A percentile compares a stretch with the other conserved stretches of the same genome.
Conservation (phyloP, 1,140 invertebrate species). For the Chrysomallon squamiferum region DNA sequence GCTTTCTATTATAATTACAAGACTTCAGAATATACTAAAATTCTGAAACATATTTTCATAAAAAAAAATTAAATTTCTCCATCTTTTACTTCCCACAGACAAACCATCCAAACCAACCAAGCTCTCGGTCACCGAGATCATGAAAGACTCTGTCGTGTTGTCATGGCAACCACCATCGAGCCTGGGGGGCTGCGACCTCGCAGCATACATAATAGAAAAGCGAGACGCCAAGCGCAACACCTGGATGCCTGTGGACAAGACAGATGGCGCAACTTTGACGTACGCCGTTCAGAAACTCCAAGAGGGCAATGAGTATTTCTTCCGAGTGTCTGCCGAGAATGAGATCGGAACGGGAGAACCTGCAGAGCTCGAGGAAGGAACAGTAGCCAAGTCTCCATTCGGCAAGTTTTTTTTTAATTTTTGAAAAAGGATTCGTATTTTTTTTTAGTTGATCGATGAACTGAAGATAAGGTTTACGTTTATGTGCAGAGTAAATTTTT, state of each 20-base stretch:
- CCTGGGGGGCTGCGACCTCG: slow-evolving; percentile 80
- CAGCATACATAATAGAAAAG: slow-evolving; percentile 88
- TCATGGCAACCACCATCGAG: slow-evolving; percentile 82
- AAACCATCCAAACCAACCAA: slow-evolving; percentile 90
- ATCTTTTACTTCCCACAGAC: slow-evolving; percentile 66
- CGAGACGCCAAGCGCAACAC: slow-evolving; percentile 91
- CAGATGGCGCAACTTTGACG: slow-evolving; percentile 39
- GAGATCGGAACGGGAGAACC: slow-evolving; percentile 78
- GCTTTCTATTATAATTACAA: too few relatives aligned
- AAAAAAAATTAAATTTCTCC: too few relatives aligned
- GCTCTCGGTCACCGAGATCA: slow-evolving; percentile 61
- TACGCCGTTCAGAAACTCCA: slow-evolving; percentile 79
- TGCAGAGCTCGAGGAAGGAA: slow-evolving; percentile 75
- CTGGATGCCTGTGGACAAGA: slow-evolving; percentile 77
- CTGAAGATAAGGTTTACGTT: too few relatives aligned
- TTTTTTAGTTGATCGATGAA: background rate
- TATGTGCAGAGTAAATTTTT: slow-evolving; percentile 3
- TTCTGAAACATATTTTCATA: too few relatives aligned
- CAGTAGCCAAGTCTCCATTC: slow-evolving; percentile 59
- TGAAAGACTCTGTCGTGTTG: slow-evolving; percentile 59
- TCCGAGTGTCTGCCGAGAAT: slow-evolving; percentile 89
- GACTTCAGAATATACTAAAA: too few relatives aligned
- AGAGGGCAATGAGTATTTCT: slow-evolving; percentile 90
- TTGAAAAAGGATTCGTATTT: background rate
- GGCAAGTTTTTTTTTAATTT: slow-evolving; percentile 35